Percentiles rank a stretch among this genome's conserved stretches.
Evolutionary conservation across 1,140 invertebrate species (phyloP).

Genomic region (Monomorium pharaonis): DNA sequence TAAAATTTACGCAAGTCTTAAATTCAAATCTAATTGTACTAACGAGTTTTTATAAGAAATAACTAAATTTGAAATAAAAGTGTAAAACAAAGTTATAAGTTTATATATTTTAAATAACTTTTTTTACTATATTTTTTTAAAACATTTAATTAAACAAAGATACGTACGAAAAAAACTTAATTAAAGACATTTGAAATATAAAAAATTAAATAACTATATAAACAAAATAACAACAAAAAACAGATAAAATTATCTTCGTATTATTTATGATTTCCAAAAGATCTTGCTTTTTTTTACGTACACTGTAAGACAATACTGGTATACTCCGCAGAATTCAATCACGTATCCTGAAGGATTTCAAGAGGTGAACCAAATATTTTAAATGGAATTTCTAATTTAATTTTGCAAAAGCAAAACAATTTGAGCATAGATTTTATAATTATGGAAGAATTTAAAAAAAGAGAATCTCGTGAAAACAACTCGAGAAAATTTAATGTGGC

Average conservation of each 20-base stretch:
- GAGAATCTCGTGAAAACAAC: not conserved
- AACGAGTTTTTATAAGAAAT: not conserved
- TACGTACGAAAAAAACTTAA: not conserved
- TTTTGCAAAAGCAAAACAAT: not conserved
- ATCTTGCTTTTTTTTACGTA: not conserved
- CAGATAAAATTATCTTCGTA: not conserved
- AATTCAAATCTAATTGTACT: not conserved
- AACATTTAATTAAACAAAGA: not conserved
- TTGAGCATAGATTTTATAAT: not conserved
- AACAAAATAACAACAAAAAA: not conserved
- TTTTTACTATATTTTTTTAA: not conserved
- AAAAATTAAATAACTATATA: not conserved
- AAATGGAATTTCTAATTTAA: slow-evolving; percentile 8
- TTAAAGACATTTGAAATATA: not conserved
- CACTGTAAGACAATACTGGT: not conserved
- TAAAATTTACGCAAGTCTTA: not conserved
- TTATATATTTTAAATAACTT: not conserved
- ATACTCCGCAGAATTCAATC: not conserved
- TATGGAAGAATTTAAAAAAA: not conserved
- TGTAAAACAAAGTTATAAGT: not conserved
- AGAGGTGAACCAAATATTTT: not conserved
- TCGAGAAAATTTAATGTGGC: slow-evolving; percentile 1
- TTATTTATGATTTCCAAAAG: not conserved
- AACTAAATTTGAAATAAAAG: not conserved
- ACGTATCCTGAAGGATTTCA: not conserved